phyloP scores from a whole-genome alignment of 1,140 invertebrate genomes.

The Marisa cornuarietis region DNA sequence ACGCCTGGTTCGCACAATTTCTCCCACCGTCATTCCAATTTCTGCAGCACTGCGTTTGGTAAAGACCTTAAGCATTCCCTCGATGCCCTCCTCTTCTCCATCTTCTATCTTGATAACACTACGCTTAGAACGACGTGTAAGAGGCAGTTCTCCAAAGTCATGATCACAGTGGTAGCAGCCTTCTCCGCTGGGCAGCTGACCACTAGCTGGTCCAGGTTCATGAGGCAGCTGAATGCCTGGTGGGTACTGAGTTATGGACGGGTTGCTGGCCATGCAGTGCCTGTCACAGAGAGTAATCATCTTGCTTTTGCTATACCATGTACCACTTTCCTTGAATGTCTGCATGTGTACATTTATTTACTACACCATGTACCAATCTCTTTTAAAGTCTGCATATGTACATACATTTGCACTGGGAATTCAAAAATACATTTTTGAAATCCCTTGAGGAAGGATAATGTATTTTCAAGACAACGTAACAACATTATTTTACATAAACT shows the following conservation, averaged over 20 bases:
- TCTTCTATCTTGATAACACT: not conserved
- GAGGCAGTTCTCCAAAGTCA: conserved; percentile 53
- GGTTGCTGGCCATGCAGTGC: conserved; percentile 83
- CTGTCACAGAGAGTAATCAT: conserved; percentile 68
- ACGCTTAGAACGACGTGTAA: conserved; percentile 27
- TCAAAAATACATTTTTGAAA: too few species aligned
- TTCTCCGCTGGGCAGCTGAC: conserved; percentile 84
- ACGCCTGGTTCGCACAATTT: conserved; percentile 10
- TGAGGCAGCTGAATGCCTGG: conserved; percentile 50
- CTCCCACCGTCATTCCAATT: conserved; percentile 12
- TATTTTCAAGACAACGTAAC: too few species aligned
- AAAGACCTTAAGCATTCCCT: conserved; percentile 14
- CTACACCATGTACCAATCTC: not conserved
- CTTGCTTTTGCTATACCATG: not conserved
- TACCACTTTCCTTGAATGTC: too few species aligned
- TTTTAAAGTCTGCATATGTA: too few species aligned
- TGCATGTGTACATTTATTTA: too few species aligned
- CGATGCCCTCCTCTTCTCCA: conserved; percentile 21
- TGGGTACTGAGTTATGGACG: conserved; percentile 67
- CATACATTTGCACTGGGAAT: too few species aligned
- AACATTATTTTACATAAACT: too few species aligned
- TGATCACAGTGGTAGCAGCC: conserved; percentile 88
- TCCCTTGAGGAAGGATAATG: too few species aligned
- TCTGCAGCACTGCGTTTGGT: conserved; percentile 8
- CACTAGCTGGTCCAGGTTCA: conserved; percentile 62